Base-by-base conservation (phyloP, 2,113 vertebrate genomes). In the Probosciger aterrimus region DNA sequence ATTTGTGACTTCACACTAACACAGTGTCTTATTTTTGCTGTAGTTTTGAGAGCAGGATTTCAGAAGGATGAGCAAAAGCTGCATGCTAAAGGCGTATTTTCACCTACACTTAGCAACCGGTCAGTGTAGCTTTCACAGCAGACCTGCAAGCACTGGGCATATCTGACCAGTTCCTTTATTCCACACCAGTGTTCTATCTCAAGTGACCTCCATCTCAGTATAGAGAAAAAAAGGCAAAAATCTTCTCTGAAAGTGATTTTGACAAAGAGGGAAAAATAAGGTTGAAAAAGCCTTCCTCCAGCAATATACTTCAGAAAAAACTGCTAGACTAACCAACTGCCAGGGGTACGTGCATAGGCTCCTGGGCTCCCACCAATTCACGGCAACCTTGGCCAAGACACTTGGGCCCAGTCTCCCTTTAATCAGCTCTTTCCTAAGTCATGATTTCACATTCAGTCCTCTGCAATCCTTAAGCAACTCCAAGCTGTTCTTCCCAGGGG, bases 111-210 rank as follows among this genome's bases (percentile, higher is more conserved):
- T 53, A 69, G 67, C 52, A 60, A 63, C 24, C 24, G 1, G 35
- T 8, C 73, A n/a, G 53, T 1, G 0, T 70, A 71, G 60, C 49
- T n/a, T 43, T 47, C 69, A 30, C 37, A 37, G 59, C 1, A 0
- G 44, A 24, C 82, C 83, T 31, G 50, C 52, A 52, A 44, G 49
- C 15, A 35, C 60, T 7, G 44, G 17, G 37, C 69, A 79, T 1
- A 82, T 46, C 0, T 0, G 88, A 50, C 17, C 46, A 14, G 2
- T 37, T 62, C 73, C 81, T 80, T 68, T 27, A 47, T 24, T 33
- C 76, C 88, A 81, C 20, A 25, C 17, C 22, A 1, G 5, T 7
- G 22, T 8, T 18, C 4, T 0, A 41, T 7, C 68, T 50, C 59
- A 44, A 86, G 55, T 23, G 50, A 91, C 60, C 69, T 39, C 46